Conservation (phyloP, 2,888 invertebrate species). For the Ceratothoa steindachneri region DNA sequence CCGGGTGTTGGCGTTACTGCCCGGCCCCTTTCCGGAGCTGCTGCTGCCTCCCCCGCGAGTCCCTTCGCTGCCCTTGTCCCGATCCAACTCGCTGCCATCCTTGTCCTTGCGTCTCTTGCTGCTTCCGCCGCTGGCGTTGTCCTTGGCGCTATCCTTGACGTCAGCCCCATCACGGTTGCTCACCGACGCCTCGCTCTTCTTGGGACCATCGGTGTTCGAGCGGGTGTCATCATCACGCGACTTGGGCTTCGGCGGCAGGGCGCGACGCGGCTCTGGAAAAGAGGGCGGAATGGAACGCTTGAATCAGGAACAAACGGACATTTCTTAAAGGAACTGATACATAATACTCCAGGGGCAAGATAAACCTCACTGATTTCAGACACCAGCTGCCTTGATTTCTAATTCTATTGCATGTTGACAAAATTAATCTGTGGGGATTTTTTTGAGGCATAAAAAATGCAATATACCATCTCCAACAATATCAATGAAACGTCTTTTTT, state of each 20-base stretch:
- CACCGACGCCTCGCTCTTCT: not conserved
- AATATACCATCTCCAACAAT: no score
- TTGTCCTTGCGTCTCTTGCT: not conserved
- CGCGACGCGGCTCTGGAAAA: not conserved
- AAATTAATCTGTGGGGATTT: no score
- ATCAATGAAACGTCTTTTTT: no score
- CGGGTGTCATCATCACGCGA: not conserved
- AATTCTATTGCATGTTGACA: no score
- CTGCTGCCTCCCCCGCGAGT: not conserved
- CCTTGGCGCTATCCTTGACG: not conserved
- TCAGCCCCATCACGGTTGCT: no score
- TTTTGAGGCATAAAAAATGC: no score
- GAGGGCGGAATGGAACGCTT: no score
- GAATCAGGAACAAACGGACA: no score
- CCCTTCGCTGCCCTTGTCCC: not conserved
- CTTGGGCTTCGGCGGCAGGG: not conserved
- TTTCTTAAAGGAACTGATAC: no score
- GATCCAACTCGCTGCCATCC: not conserved
- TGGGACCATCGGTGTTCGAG: not conserved
- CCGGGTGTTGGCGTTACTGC: constrained; percentile 30
- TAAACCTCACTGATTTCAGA: no score
- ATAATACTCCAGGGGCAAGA: no score
- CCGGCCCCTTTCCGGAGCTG: constrained; percentile 1
- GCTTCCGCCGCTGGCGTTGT: not conserved
- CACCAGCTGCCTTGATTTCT: no score